Base-by-base conservation (phyloP, 2,888 invertebrate species). In the Drosophila lacicola region DNA sequence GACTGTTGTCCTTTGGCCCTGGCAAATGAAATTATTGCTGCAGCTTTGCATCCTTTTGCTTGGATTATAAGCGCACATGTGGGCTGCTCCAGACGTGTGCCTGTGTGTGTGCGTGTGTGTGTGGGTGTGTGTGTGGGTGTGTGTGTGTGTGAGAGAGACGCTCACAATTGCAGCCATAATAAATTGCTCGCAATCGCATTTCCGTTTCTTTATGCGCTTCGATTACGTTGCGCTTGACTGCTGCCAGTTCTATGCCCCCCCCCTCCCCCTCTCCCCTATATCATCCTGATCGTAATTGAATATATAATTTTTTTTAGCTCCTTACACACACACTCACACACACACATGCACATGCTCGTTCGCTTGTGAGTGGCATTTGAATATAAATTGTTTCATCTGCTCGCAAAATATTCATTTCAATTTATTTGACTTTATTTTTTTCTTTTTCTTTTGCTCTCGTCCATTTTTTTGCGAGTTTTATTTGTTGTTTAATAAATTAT, bases 181-280 rank as follows among this genome's bases (percentile, higher is more conserved):
- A 90, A 86, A 90, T 90, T 88, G 85, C 70, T 87, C 75, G 82
- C 86, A 88, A 88, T 90, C 85, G 81, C 80, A 84, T 85, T 88
- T 86, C 80, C 86, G 83, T 80, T 88, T 81, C 88, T 87, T 88
- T 82, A 80, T 85, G 75, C 83, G 80, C 83, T 82, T 88, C 81
- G 83, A 81, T 80, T 87, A 74, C 81, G 76, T 74, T 80, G 72
- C 76, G 78, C 79, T 79, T 80, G 78, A 71, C 76, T 87, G 82
- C 78, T 74, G 71, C 82, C 84, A 79, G 68, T 79, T 80, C 55
- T 55, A 45, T 53, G 17, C 33, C 17, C 14, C 51, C 14, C 8
- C 13, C 14, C 41, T 4, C 13, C 33, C 42, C 49, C 33, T 8
- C 5, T 4, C 19, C 19, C 14, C 17, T 25, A 3, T 9, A 29